Evolutionary conservation across 2,797 vertebrate genomes (phyloP), one percentile per base, ranked within the genome.

Genomic region (Pseudomugil tenellus): DNA sequence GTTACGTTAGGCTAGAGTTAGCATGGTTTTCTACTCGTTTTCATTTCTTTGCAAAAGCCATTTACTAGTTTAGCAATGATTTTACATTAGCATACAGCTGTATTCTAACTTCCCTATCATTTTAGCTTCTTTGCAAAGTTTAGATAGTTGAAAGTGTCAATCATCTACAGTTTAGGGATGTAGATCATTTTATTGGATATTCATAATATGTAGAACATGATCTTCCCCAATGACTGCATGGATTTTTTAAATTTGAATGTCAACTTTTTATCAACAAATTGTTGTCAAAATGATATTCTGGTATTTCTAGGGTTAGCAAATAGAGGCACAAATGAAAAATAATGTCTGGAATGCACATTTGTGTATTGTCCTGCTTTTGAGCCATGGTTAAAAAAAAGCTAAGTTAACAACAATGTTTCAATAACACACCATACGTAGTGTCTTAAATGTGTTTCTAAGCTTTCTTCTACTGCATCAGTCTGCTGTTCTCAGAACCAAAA

Each of bases 401-500:
- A 41, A 52, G 58, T 12, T 49, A 28, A 49, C 13, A 16, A 11
- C 23, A 39, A 10, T n/a, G 16, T 13, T 32, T 9, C 32, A 41
- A 28, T 53, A 53, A 58, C 29, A 58, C 17, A 57, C 8, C 11
- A 10, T n/a, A 13, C 66, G 52, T 34, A 29, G 25, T n/a, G 65
- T 56, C 37, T 74, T 61, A 56, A 70, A 63, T 46, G 17, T 17
- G 4, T 23, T 54, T 34, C 16, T 76, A 67, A 57, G 48, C 31
- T 14, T 70, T 28, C n/a, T 70, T 26, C 19, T 16, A 6, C 57
- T 48, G 39, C 26, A 59, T 60, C 51, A 25, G 61, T 52, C 73
- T 29, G 58, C 35, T 6, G 49, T 60, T 43, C 70, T 63, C 37
- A 39, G 21, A 70, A 51, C n/a, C 59, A 25, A 32, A 29, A 46